Conservation (phyloP, 2,888 invertebrate species). For the Meteorus cinctellus region DNA sequence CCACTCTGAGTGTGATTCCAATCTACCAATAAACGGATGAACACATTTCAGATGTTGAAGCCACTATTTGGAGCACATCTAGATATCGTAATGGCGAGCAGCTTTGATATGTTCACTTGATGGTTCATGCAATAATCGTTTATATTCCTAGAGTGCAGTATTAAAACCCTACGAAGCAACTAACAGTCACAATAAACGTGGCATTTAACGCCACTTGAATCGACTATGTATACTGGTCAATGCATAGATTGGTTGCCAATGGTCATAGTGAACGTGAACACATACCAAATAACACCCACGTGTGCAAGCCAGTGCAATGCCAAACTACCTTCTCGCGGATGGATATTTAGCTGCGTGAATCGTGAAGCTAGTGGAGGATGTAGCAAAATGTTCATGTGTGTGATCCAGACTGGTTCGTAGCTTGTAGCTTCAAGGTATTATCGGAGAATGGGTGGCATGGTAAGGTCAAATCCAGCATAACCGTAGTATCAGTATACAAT, state of each 20-base stretch:
- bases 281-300: conserved; percentile 7
- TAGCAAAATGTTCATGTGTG: conserved; percentile 15
- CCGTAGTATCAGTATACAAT: neutral
- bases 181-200: conserved; percentile 20
- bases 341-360: neutral
- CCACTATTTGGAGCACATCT: neutral
- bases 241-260: conserved; percentile 10
- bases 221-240: conserved; percentile 10
- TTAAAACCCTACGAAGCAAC: conserved; percentile 28
- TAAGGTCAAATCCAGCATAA: conserved; percentile 1
- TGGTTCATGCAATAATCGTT: conserved; percentile 31
- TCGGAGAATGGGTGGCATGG: conserved; percentile 27
- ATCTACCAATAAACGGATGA: neutral
- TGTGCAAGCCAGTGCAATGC: neutral
- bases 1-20: neutral
- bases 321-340: neutral
- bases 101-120: conserved; percentile 5
- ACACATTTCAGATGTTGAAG: neutral
- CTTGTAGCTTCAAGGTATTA: conserved; percentile 39
- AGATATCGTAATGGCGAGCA: conserved; percentile 24
- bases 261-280: neutral
- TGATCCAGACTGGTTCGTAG: conserved; percentile 14
- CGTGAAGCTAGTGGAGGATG: neutral
- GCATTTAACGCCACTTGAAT: conserved; percentile 20
- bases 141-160: conserved; percentile 15